Evolutionary conservation across 1,140 invertebrate genomes (phyloP).

Genomic region (Hyposmocoma kahamanoa): DNA sequence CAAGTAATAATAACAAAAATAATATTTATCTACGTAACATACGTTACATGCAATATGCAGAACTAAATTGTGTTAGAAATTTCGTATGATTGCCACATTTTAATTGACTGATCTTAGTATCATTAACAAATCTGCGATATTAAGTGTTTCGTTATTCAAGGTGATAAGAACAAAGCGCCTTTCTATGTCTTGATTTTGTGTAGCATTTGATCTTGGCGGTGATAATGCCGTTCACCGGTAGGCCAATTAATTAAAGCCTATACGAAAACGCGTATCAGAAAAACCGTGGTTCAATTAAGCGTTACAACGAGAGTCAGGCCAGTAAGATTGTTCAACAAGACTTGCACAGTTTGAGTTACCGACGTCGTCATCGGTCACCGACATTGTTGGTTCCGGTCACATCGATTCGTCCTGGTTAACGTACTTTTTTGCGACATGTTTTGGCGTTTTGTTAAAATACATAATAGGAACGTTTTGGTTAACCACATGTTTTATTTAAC

Average conservation of each 20-base stretch:
- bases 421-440: conserved; percentile 8
- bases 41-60: no score
- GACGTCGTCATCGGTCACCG: neutral
- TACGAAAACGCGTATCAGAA: neutral
- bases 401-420: conserved; percentile 9
- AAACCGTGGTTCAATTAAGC: neutral
- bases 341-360: conserved; percentile 3
- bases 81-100: no score
- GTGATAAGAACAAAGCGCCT: neutral
- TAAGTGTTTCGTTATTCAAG: no score
- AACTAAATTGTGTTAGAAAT: no score
- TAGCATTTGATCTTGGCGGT: neutral
- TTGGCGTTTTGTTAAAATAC: neutral
- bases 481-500: conserved; percentile 17
- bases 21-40: no score
- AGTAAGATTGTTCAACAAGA: neutral
- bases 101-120: no score
- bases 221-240: conserved; percentile 1
- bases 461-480: conserved; percentile 22
- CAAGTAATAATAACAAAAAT: no score
- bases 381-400: conserved; percentile 3
- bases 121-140: no score
- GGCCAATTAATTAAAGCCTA: neutral
- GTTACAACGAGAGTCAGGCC: neutral
- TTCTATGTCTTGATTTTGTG: conserved; percentile 1